Base-by-base conservation (phyloP, 2,888 invertebrate genomes). In the Pilophorus perplexus region DNA sequence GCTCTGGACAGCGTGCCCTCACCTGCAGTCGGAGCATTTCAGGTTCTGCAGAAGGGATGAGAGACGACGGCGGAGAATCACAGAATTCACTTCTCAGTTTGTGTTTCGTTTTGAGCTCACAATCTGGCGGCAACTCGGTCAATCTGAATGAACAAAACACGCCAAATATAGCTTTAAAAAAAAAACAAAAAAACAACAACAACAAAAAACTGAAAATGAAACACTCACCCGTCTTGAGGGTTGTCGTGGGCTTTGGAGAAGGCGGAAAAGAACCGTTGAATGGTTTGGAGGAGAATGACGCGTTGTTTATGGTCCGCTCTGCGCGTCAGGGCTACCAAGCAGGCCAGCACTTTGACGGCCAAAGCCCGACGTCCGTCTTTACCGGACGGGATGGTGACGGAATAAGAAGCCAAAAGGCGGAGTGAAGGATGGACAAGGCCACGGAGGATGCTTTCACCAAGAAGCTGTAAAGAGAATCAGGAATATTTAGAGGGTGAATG, bases 381-480 rank as follows among this genome's bases (percentile, higher is more conserved):
- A 0, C 94, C 93, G 74, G 86, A 88, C 0, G 95, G 93, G 79
- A 94, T 96, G 8, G 84, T 79, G 70, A 88, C 83, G 67, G 87
- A 84, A 0, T 86, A 84, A 0, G 94, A 90, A 2, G 91, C 88
- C 1, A 93, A 80, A 37, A 96, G 79, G 1, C 89, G 83, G 1
- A 95, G 83, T 0, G 88, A 84, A 12, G 95, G 95, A 74, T 90
- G 84, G 1, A 98, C 77, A 50, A 96, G 89, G 20, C 86, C 85
- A 74, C 88, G 87, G 18, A 96, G 81, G 67, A 97, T 84, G 0
- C 86, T 86, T 74, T 96, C 95, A 90, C 95, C 38, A 16, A 66
- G 46, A 5, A 64, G 16, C 44, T 54, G 59, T 3, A n/a, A n/a
- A n/a, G n/a, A n/a, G n/a, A n/a, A n/a, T n/a, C n/a, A n/a, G n/a